Base-by-base conservation (phyloP, 2,888 invertebrate species). In the Eustalomyia histrio region DNA sequence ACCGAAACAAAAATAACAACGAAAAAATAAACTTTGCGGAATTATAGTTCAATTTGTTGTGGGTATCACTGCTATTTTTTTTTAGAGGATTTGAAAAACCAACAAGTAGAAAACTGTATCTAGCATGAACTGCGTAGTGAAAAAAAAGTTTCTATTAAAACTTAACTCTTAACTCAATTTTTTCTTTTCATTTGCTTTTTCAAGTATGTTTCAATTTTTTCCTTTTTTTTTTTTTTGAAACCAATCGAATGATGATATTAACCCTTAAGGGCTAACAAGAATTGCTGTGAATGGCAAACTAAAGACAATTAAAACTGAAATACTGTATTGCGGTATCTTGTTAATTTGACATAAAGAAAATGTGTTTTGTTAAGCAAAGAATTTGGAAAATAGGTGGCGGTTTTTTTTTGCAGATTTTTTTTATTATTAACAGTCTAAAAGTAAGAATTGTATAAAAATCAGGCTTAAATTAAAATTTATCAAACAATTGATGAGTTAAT, bases 41-140 rank as follows among this genome's bases (percentile, higher is more conserved):
- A 61, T 61, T 55, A 68, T 68, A 63, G 60, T 50, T 58, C 57
- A 60, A 69, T 63, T 57, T 69, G 57, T 64, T 71, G 1, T 10
- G 63, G 29, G 10, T 57, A 18, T 39, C 57, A 29, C 33, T 53
- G n/a, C n/a, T n/a, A n/a, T n/a, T n/a, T n/a, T n/a, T 16, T 68
- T 61, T 53, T 55, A 61, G 53, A 47, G 17, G 24, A 6, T 3
- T 63, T 12, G 39, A 10, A 43, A 29, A 53, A 53, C 9, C n/a
- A 43, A 12, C 50, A 52, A 33, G 33, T 16, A 24, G 29, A 57
- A n/a, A n/a, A 29, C 14, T 29, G 29, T 29, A 29, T 29, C 29
- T 29, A 29, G 7, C 29, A 29, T 6, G 6, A 1, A 6, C 29
- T 29, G 29, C 29, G 29, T 52, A 52, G 18, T 7, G n/a, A 50